phyloP scores from a whole-genome alignment of 2,113 vertebrate species.

The Boulengeromyrus knoepffleri region DNA sequence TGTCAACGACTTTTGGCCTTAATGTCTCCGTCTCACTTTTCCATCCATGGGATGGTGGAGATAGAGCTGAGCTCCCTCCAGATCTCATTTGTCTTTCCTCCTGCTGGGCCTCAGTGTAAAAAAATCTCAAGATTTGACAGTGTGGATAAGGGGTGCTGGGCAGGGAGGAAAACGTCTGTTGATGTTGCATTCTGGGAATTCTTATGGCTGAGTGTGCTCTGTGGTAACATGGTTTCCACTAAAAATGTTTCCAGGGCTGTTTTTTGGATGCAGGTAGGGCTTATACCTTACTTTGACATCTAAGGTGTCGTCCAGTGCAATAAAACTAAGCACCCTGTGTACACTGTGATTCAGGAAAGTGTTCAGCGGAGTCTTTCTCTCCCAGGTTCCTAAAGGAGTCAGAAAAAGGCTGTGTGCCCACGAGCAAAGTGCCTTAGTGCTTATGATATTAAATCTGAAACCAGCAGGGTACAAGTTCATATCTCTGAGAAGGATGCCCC shows the following conservation, averaged over 20 bases:
- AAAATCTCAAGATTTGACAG: not conserved
- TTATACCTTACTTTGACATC: not conserved
- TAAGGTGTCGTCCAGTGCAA: not conserved
- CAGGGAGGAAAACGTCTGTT: not conserved
- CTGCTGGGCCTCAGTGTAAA: not conserved
- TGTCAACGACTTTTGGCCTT: not conserved
- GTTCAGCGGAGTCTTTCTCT: not conserved
- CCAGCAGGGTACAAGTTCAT: not conserved
- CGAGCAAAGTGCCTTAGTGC: not conserved
- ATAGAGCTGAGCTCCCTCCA: not conserved
- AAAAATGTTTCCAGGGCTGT: not conserved
- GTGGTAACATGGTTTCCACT: not conserved
- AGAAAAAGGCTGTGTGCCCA: not conserved
- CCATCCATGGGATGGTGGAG: not conserved
- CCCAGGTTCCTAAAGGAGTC: not conserved
- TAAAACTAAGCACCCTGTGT: not conserved
- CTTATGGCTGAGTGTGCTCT: not conserved
- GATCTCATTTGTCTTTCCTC: not conserved
- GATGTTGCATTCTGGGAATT: not conserved
- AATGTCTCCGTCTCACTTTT: not conserved
- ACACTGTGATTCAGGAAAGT: not conserved
- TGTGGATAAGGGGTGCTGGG: not conserved
- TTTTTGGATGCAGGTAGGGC: not conserved
- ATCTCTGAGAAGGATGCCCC: not conserved
- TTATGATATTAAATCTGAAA: not conserved